Evolutionary conservation across 2,888 invertebrate genomes (phyloP).

Genomic region (Sicus ferrugineus): DNA sequence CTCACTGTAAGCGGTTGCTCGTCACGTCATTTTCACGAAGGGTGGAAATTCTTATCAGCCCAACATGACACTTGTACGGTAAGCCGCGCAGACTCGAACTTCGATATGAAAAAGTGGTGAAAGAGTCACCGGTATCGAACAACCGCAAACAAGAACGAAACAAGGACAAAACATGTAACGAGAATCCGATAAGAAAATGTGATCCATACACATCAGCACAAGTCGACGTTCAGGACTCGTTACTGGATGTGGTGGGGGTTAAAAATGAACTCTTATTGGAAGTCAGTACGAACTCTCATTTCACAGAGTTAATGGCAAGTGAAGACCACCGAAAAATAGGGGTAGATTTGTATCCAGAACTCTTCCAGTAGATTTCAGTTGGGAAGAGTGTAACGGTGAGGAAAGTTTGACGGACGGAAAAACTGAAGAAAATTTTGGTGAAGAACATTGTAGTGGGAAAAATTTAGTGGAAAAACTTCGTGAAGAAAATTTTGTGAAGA

Average conservation of each 20-base stretch:
- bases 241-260: not conserved
- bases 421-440: not conserved
- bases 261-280: conserved; percentile 7
- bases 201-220: not conserved
- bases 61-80: not conserved
- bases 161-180: not conserved
- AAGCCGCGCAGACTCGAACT: not conserved
- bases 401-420: not conserved
- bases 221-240: not conserved
- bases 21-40: not conserved
- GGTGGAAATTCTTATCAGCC: conserved; percentile 4
- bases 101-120: not conserved
- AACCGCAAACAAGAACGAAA: not conserved
- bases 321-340: not conserved
- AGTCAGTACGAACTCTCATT: conserved; percentile 7
- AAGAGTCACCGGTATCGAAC: not conserved
- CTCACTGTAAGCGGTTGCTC: not conserved
- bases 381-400: conserved; percentile 6
- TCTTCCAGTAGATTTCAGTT: conserved; percentile 8
- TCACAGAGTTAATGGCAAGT: not conserved
- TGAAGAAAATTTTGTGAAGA: too few species aligned
- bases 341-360: conserved; percentile 4
- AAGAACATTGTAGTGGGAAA: not conserved
- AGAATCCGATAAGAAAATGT: not conserved
- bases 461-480: too few species aligned